These are phyloP conservation scores for Belonocnema kinseyi DNA, from an alignment of 1,140 invertebrate genomes.

Conservation along the genomic window DNA sequence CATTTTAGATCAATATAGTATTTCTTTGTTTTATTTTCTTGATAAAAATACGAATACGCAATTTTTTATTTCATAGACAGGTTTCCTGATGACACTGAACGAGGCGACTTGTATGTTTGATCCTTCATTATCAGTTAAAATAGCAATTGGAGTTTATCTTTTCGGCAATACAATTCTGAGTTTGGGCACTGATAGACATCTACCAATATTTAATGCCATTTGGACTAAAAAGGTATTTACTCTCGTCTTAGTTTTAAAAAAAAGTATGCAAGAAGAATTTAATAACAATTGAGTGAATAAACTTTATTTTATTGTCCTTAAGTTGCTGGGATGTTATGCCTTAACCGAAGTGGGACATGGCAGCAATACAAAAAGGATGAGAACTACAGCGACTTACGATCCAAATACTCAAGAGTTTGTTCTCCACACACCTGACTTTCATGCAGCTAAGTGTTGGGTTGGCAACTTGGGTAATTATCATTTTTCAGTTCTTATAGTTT, in stretches of 20 bases:
- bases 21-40: background rate
- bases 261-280: background rate
- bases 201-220: constrained; percentile 83
- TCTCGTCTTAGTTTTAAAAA: background rate
- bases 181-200: constrained; percentile 87
- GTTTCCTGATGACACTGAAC: constrained; percentile 82
- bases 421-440: constrained; percentile 88
- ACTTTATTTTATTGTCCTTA: constrained; percentile 21
- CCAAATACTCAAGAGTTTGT: constrained; percentile 85
- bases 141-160: constrained; percentile 82
- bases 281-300: constrained; percentile 14
- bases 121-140: constrained; percentile 84
- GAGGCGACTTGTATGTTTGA: constrained; percentile 81
- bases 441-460: constrained; percentile 92
- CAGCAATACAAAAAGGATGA: constrained; percentile 89
- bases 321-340: constrained; percentile 85
- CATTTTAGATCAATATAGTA: background rate
- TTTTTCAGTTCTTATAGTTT: background rate
- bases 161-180: constrained; percentile 85
- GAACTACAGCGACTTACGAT: constrained; percentile 89
- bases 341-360: constrained; percentile 93
- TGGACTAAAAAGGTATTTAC: constrained; percentile 82
- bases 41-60: constrained; percentile 18
- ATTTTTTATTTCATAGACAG: constrained; percentile 75
- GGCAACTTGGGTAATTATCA: constrained; percentile 77